Base-by-base conservation (phyloP, 1,140 invertebrate species). In the Radopholus similis region DNA sequence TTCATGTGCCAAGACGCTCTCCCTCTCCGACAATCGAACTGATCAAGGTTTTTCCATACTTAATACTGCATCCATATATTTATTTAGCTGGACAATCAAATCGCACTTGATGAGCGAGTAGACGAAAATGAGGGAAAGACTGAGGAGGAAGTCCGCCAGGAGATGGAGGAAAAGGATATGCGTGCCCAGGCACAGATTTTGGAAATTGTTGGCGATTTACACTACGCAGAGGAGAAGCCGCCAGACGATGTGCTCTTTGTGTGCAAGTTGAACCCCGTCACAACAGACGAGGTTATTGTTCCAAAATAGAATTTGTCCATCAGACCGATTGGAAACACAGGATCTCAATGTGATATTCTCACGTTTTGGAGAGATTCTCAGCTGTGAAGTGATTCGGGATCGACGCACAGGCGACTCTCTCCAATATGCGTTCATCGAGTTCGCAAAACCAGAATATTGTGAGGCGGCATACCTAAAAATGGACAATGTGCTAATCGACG, bases 401-500 rank as follows among this genome's bases (percentile, higher is more conserved):
- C 88, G 90, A 67, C 90, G 92, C 80, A 90, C 91, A 2, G 90
- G 90, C 8, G 93, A 97, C 81, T 98, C 95, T 0, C 85, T 99
- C 55, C 95, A 99, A 80, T 99, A 99, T 85, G 96, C 94, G 2
- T 99, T 99, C 83, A 92, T 99, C 73, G 96, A 99, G 84, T 99
- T 98, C 87, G 91, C 90, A 68, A 89, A 95, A 82, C 68, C 74
- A 89, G 82, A 95, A 83, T 88, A 93, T 9, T 98, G 95, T 86
- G 96, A 99, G 86, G 90, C 92, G 73, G 96, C 96, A 2, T 99
- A 93, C 85, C 95, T 98, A 76, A 99, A 99, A 86, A 99, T 99
- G 96, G 95, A 97, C 80, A 99, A 99, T 86, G 95, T 98, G 0
- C 85, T 98, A 0, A 98, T 99, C 76, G 96, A 99, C 85, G 96